Conservation (phyloP, 2,113 vertebrate species). For the Indicator maculatus region DNA sequence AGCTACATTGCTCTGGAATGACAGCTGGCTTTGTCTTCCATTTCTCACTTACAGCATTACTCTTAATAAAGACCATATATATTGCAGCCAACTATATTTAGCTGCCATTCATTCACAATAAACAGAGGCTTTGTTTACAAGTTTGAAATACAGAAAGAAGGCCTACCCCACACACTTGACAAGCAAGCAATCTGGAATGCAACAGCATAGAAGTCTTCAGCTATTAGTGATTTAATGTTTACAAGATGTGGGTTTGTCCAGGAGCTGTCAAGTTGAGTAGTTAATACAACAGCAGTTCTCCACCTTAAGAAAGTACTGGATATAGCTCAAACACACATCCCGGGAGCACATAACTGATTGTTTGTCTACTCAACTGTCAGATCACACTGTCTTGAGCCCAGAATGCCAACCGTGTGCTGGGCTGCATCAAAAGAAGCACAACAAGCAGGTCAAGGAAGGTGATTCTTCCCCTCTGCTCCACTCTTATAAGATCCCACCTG, state of each 20-base stretch:
- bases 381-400: not conserved
- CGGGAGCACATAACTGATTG: not conserved
- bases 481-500: not conserved
- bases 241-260: not conserved
- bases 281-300: not conserved
- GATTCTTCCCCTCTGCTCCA: not conserved
- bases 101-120: not conserved
- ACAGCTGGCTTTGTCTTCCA: slow-evolving; percentile 35
- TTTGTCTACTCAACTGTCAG: not conserved
- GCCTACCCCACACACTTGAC: not conserved
- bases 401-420: not conserved
- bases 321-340: not conserved
- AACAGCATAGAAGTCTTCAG: not conserved
- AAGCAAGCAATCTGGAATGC: not conserved
- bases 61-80: not conserved
- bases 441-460: no score
- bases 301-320: not conserved
- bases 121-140: slow-evolving; percentile 50
- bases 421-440: no score
- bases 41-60: not conserved
- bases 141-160: not conserved
- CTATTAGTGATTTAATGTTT: not conserved
- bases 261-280: not conserved
- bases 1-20: not conserved
- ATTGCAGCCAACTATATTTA: not conserved